phyloP scores from a whole-genome alignment of 2,888 invertebrate genomes.

The Trissolcus japonicus region DNA sequence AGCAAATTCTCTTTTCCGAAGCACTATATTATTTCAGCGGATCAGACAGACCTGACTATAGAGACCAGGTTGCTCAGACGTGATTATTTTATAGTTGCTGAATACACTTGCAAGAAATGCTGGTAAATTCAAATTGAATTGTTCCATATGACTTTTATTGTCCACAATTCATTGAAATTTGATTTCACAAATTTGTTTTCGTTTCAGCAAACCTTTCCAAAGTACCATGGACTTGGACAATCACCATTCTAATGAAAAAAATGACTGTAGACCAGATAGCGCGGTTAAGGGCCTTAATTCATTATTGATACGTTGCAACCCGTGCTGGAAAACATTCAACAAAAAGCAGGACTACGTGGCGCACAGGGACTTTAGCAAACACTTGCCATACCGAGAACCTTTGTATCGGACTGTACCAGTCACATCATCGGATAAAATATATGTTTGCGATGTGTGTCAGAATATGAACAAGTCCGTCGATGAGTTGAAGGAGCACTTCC shows the following conservation, averaged over 20 bases:
- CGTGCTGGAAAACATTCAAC: conserved; percentile 5
- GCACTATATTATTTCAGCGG: conserved; percentile 56
- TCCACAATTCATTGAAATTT: too few relatives aligned
- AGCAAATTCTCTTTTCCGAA: conserved; percentile 68
- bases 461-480: neutral
- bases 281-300: too few relatives aligned
- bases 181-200: neutral
- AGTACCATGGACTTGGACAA: neutral
- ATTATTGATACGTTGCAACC: neutral
- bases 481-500: conserved; percentile 8
- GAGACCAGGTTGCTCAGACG: conserved; percentile 49
- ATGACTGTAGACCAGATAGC: neutral
- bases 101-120: conserved; percentile 64
- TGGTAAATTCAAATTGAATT: conserved; percentile 15
- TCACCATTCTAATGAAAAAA: neutral
- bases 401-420: neutral
- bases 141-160: too few relatives aligned
- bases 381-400: neutral
- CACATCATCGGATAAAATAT: neutral
- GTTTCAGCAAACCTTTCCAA: neutral
- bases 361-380: neutral
- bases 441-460: conserved; percentile 6
- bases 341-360: too few relatives aligned
- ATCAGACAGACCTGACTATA: conserved; percentile 43
- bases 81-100: conserved; percentile 67